Evolutionary conservation across 2,888 invertebrate species (phyloP), one percentile per base, ranked within the genome.

Genomic region (Seira ritae): DNA sequence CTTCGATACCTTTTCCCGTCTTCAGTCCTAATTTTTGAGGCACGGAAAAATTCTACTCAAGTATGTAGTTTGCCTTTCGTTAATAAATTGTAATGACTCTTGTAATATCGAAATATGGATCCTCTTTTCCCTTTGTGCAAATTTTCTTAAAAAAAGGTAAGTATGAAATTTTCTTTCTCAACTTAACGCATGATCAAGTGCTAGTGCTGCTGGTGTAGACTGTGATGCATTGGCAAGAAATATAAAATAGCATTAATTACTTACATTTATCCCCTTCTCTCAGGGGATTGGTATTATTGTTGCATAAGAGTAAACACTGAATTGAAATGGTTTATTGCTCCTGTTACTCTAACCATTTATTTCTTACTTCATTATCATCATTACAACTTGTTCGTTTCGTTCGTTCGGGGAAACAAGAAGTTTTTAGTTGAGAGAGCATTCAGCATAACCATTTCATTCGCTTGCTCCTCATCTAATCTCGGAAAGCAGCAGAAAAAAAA

Each of bases 301-400:
- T 62, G 62, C 62, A 62, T 62, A 62, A 62, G 8, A 62, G 62
- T 8, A 62, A 62, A 62, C n/a, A 62, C 4, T 20, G 22, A 19
- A 62, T 62, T 62, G 62, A 62, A 62, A 62, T 62, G 62, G 62
- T 62, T 62, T 62, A 12, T 62, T 62, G 62, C 62, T 62, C 62
- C 62, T 62, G 62, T 20, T 62, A 62, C 12, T 62, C 62, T 62
- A 22, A 4, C 62, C 19, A 62, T 62, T 62, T 62, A 62, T 19
- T 62, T 62, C 62, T 2, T 62, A 62, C 55, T 55, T 55, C n/a
- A 55, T 55, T 31, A 31, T 31, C 8, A 31, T n/a, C 6, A 55
- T 1, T 55, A 55, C 15, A 55, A 55, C 55, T 55, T 55, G 55
- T 55, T 12, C 55, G 55, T 31, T 31, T 31, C 3, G 31, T 31